Percentiles rank a stretch among this genome's conserved stretches.
Conservation (phyloP, 2,797 vertebrate genomes). For the Xiphophorus birchmanni region DNA sequence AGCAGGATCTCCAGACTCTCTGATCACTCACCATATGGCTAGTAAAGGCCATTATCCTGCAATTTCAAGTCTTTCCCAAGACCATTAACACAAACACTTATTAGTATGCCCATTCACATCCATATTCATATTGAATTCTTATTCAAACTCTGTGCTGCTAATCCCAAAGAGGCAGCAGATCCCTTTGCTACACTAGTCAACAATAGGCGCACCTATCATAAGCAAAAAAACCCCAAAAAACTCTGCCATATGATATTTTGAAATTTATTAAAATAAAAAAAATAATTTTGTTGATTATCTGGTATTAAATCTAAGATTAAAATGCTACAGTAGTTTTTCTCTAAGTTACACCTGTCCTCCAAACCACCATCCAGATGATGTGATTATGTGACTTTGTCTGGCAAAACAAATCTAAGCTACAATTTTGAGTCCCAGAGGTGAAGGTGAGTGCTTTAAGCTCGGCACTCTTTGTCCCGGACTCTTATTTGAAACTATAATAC, state of each 20-base stretch:
- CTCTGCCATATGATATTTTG: slow-evolving; percentile 14
- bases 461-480: background rate
- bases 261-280: slow-evolving; percentile 57
- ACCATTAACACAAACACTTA: slow-evolving; percentile 54
- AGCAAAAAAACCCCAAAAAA: slow-evolving; percentile 10
- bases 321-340: background rate
- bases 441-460: background rate
- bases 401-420: background rate
- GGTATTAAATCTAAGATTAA: background rate
- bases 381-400: background rate
- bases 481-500: background rate
- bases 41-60: slow-evolving; percentile 52
- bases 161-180: slow-evolving; percentile 66
- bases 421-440: background rate
- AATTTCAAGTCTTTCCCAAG: slow-evolving; percentile 51
- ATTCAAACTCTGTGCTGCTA: slow-evolving; percentile 72
- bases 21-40: slow-evolving; percentile 36
- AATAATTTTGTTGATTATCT: slow-evolving; percentile 55
- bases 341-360: background rate
- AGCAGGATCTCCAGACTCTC: slow-evolving; percentile 28
- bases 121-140: slow-evolving; percentile 76
- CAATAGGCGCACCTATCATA: slow-evolving; percentile 57
- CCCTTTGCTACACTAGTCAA: slow-evolving; percentile 79
- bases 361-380: background rate
- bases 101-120: slow-evolving; percentile 63